Evolutionary conservation across 2,888 invertebrate species (phyloP).

Genomic region (Sarcophaga caerulescens): DNA sequence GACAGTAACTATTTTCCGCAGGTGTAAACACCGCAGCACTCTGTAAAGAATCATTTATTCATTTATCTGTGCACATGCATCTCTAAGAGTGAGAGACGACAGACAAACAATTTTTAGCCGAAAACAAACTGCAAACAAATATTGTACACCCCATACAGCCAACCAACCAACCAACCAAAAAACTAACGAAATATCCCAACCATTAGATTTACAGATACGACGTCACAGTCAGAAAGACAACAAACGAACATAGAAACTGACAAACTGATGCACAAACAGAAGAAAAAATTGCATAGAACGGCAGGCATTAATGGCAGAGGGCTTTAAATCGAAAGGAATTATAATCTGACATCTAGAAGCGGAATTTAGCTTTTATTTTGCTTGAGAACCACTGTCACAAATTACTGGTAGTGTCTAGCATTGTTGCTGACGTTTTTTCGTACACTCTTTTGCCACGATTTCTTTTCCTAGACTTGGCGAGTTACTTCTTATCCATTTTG

Average conservation of each 20-base stretch:
- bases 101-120: constrained; percentile 42
- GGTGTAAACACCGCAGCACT: constrained; percentile 61
- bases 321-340: not conserved
- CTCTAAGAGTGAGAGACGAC: constrained; percentile 33
- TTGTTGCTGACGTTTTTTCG: constrained; percentile 26
- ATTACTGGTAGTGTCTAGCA: constrained; percentile 29
- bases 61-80: constrained; percentile 65
- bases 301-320: not conserved
- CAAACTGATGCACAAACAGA: not conserved
- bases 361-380: not conserved
- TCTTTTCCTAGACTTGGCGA: constrained; percentile 12
- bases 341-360: too few species aligned
- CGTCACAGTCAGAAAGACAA: constrained; percentile 12
- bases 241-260: constrained; percentile 12
- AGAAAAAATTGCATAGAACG: not conserved
- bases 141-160: constrained; percentile 4
- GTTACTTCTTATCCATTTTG: constrained; percentile 28
- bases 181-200: not conserved
- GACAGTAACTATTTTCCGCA: constrained; percentile 68
- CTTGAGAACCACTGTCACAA: not conserved
- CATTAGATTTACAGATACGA: not conserved
- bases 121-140: constrained; percentile 25
- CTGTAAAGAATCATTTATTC: constrained; percentile 55
- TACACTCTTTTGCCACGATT: not conserved
- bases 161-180: not conserved